Percentiles rank a stretch among this genome's conserved stretches.
Conservation (phyloP, 2,113 vertebrate genomes). For the Pteronura brasiliensis region DNA sequence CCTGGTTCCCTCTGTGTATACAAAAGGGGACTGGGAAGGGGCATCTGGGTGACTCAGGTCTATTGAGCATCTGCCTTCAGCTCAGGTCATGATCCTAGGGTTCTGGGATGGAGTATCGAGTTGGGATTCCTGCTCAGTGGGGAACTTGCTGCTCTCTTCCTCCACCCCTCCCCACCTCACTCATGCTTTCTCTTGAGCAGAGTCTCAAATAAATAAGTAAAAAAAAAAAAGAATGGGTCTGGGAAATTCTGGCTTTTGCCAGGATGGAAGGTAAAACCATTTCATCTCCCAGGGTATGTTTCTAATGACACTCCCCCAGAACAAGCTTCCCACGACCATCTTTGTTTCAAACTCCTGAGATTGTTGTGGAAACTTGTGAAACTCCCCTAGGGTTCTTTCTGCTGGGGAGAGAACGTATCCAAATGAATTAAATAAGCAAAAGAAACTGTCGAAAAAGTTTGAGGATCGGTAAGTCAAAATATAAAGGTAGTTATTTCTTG, state of each 20-base stretch:
- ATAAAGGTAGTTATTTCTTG: not conserved
- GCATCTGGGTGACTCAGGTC: not conserved
- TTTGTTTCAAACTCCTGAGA: not conserved
- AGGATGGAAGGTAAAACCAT: not conserved
- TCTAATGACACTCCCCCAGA: not conserved
- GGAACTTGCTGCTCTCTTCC: not conserved
- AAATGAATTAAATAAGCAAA: conserved; percentile 12
- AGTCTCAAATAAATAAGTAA: not conserved
- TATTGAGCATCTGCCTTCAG: not conserved
- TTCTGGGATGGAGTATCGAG: not conserved
- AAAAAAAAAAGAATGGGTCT: not conserved
- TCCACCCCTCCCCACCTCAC: not conserved
- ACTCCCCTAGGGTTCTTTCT: not conserved
- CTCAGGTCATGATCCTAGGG: not conserved
- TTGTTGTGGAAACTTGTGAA: not conserved
- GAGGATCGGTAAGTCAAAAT: not conserved
- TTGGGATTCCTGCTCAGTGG: not conserved
- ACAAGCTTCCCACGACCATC: not conserved
- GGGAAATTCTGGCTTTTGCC: not conserved
- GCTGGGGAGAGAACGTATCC: not conserved
- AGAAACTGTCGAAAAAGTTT: not conserved
- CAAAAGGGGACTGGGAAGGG: not conserved
- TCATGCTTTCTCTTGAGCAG: not conserved
- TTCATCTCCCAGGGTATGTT: not conserved
- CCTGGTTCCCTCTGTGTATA: not conserved